phyloP scores from a whole-genome alignment of 2,888 invertebrate species.

The Lasioglossum calceatum region DNA sequence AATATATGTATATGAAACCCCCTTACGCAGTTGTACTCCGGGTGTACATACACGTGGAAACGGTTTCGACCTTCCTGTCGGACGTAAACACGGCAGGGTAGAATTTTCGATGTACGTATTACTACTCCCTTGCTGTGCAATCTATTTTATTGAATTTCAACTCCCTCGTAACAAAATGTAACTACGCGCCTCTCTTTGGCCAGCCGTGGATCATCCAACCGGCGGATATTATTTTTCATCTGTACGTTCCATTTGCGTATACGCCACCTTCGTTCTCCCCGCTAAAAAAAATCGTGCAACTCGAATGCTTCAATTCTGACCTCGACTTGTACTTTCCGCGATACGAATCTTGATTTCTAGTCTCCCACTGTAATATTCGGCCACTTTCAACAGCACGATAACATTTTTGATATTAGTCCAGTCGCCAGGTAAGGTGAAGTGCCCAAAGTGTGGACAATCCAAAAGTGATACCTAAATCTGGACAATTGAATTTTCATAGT shows the following conservation, averaged over 20 bases:
- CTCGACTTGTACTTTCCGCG: background rate
- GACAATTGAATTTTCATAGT: too few relatives aligned
- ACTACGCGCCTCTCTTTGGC: background rate
- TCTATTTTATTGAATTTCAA: background rate
- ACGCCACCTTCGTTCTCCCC: background rate
- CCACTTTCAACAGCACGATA: too few relatives aligned
- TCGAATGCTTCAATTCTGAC: background rate
- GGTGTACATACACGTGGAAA: background rate
- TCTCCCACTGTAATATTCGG: too few relatives aligned
- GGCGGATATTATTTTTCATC: background rate
- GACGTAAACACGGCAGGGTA: background rate
- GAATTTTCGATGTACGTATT: background rate
- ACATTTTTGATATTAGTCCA: too few relatives aligned
- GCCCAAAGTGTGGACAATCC: too few relatives aligned
- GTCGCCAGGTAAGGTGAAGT: too few relatives aligned
- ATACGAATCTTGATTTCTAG: background rate
- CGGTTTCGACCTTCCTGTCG: background rate
- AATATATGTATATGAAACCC: conserved; percentile 9
- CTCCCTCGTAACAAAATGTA: background rate
- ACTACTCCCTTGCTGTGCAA: background rate
- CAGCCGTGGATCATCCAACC: background rate
- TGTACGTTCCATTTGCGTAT: background rate
- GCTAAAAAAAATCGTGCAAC: background rate
- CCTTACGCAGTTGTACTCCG: conserved; percentile 15
- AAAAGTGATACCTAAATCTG: too few relatives aligned